Percentiles rank a stretch among this genome's conserved stretches.
Conservation (phyloP, 2,113 vertebrate genomes). For the Panthera uncia region DNA sequence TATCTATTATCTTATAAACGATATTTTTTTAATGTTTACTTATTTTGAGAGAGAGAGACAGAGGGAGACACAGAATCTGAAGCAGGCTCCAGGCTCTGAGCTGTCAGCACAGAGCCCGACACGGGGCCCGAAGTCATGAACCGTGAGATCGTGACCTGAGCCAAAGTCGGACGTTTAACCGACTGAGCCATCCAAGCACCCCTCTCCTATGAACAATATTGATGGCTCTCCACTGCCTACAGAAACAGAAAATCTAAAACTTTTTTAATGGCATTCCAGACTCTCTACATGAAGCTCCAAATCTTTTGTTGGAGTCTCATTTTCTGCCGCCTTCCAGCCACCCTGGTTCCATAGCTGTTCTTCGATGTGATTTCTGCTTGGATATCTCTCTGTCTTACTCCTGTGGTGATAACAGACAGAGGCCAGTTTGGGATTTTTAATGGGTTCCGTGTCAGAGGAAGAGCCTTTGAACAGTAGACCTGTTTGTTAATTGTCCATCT, state of each 20-base stretch:
- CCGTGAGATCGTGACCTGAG: too few relatives aligned
- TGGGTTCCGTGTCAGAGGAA: not conserved
- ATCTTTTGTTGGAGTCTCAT: not conserved
- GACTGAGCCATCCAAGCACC: too few relatives aligned
- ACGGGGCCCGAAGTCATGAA: too few relatives aligned
- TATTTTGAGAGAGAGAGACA: too few relatives aligned
- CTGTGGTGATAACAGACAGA: not conserved
- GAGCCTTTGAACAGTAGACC: not conserved
- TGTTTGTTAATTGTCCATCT: not conserved
- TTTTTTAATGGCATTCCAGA: not conserved
- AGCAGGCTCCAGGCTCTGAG: too few relatives aligned
- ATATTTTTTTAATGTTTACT: too few relatives aligned
- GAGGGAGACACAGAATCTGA: too few relatives aligned
- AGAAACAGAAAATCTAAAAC: not conserved
- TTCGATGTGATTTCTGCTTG: not conserved
- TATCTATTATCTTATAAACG: not conserved
- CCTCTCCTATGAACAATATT: not conserved
- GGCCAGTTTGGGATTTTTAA: not conserved
- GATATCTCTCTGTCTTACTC: not conserved
- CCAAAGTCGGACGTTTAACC: too few relatives aligned
- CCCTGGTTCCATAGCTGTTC: not conserved
- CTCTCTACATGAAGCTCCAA: not conserved
- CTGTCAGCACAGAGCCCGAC: too few relatives aligned
- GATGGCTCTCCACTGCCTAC: not conserved
- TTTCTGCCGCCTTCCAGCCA: not conserved